phyloP scores from a whole-genome alignment of 1,140 invertebrate species.

The Orchestia grillus region DNA sequence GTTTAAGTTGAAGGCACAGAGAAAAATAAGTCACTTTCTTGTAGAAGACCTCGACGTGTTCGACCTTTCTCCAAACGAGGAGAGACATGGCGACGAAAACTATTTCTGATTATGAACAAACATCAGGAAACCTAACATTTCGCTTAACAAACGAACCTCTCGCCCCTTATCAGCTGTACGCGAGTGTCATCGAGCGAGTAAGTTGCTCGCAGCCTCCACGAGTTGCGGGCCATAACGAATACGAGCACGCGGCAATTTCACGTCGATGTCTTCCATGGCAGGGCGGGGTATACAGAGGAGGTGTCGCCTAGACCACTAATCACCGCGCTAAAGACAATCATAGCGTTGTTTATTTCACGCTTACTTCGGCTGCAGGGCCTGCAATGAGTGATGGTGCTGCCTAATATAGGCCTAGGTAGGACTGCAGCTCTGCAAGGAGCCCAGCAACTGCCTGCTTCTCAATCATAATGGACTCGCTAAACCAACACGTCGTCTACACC shows the following conservation, averaged over 20 bases:
- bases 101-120: too few relatives aligned
- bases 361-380: not conserved
- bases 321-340: slow-evolving; percentile 14
- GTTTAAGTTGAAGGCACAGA: too few relatives aligned
- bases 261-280: not conserved
- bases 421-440: not conserved
- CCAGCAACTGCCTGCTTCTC: not conserved
- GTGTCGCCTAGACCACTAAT: slow-evolving; percentile 47
- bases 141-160: too few relatives aligned
- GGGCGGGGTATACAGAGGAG: not conserved
- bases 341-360: slow-evolving; percentile 46
- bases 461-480: not conserved
- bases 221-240: too few relatives aligned
- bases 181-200: too few relatives aligned
- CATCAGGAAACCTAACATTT: too few relatives aligned
- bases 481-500: not conserved
- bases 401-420: not conserved
- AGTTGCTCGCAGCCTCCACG: too few relatives aligned
- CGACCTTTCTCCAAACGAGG: too few relatives aligned
- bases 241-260: not conserved
- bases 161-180: too few relatives aligned
- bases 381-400: not conserved
- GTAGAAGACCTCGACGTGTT: too few relatives aligned
- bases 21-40: too few relatives aligned
- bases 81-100: too few relatives aligned